These are phyloP conservation scores for Leucophora obtusa DNA, from an alignment of 2,888 invertebrate genomes.

Conservation along the genomic window DNA sequence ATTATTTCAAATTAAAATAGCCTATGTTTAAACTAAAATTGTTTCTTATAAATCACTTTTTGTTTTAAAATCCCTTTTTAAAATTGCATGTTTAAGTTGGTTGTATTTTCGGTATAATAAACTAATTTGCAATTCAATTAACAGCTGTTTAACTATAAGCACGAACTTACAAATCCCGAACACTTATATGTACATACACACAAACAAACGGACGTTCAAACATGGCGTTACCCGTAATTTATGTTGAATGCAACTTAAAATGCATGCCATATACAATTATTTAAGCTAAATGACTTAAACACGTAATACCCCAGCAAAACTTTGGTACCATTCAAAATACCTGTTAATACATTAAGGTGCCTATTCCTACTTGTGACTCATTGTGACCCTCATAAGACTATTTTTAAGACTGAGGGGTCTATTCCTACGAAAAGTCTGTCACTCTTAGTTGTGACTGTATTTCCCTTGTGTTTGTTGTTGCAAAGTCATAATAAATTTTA, in stretches of 20 bases:
- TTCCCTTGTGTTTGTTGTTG: no score
- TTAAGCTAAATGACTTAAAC: constrained; percentile 2
- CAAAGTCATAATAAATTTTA: no score
- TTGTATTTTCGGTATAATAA: not conserved
- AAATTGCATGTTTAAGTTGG: not conserved
- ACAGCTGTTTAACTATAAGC: constrained; percentile 50
- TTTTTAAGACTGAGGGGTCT: no score
- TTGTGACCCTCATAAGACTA: no score
- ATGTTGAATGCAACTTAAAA: constrained; percentile 3
- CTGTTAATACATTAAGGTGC: no score
- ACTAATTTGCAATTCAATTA: constrained; percentile 63
- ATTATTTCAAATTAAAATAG: no score
- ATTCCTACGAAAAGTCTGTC: no score
- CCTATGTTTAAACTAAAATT: no score
- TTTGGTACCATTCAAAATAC: no score
- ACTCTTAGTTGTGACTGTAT: no score
- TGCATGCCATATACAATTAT: constrained; percentile 2
- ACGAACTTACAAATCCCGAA: constrained; percentile 43
- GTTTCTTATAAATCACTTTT: not conserved
- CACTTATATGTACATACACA: not conserved
- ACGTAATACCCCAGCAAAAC: not conserved
- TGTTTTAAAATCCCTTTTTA: not conserved
- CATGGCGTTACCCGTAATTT: not conserved
- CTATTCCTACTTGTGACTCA: no score
- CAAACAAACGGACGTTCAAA: not conserved